Conservation (phyloP, 2,797 vertebrate genomes). For the Staurois parvus region DNA sequence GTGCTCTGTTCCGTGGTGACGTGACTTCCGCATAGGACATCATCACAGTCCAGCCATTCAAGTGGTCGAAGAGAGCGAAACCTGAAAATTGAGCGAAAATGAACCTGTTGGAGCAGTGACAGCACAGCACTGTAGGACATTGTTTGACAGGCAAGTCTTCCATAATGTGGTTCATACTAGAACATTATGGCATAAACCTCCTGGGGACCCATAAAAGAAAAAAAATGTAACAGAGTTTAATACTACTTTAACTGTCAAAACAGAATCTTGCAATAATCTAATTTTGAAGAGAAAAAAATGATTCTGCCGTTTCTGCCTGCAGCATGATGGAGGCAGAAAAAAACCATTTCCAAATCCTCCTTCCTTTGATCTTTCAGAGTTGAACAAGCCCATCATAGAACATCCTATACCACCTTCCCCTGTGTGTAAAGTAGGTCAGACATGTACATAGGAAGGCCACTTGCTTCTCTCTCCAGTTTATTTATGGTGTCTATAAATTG, state of each 20-base stretch:
- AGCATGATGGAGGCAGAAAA: background rate
- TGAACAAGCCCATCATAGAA: background rate
- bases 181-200: too few species aligned
- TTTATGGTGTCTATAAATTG: background rate
- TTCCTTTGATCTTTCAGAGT: background rate
- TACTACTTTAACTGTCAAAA: background rate
- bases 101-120: too few species aligned
- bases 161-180: too few species aligned
- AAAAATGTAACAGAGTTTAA: too few species aligned
- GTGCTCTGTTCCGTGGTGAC: too few species aligned
- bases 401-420: background rate
- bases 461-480: background rate
- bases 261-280: background rate
- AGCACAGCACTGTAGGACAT: too few species aligned
- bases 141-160: too few species aligned
- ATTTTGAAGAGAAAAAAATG: background rate
- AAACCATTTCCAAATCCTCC: background rate
- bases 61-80: too few species aligned
- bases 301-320: background rate
- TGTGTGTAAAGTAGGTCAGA: background rate
- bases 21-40: too few species aligned
- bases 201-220: too few species aligned
- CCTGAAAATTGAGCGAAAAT: too few species aligned
- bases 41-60: too few species aligned
- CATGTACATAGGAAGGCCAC: background rate